These are phyloP conservation scores for Torymus texanus DNA, from an alignment of 2,888 invertebrate species.

Conservation along the genomic window DNA sequence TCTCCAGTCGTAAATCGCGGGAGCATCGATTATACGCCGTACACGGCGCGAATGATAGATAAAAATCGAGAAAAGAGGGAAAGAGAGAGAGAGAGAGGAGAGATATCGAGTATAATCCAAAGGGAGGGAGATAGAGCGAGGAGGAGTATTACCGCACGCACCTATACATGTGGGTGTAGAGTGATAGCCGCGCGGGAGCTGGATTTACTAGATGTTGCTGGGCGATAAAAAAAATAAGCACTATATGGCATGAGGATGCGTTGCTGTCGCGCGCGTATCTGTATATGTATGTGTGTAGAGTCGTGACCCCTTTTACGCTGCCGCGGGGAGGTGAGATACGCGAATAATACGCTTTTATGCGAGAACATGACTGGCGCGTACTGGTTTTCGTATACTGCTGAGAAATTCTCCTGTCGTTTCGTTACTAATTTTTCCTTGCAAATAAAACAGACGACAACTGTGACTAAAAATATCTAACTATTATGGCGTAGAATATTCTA, in stretches of 20 bases:
- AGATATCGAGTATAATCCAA: conserved; percentile 9
- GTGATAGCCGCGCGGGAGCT: background rate
- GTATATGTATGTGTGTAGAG: no score
- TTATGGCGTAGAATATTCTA: no score
- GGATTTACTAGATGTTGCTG: conserved; percentile 16
- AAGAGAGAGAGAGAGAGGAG: background rate
- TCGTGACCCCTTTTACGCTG: background rate
- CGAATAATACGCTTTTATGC: no score
- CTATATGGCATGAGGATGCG: background rate
- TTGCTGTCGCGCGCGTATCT: no score
- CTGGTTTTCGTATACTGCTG: no score
- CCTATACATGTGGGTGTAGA: conserved; percentile 8
- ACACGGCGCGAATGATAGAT: background rate
- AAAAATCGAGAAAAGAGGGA: conserved; percentile 22
- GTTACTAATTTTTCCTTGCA: no score
- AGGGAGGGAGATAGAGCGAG: no score
- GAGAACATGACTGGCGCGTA: no score
- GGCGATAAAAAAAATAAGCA: conserved; percentile 4
- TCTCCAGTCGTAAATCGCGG: conserved; percentile 48
- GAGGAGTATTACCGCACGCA: conserved; percentile 14
- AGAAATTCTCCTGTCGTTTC: no score
- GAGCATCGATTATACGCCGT: conserved; percentile 48
- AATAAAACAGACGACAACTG: no score
- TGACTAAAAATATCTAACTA: no score
- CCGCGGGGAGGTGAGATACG: background rate